A percentile compares a stretch with the other conserved stretches of the same genome.
These are phyloP conservation scores for Synanthedon andrenaeformis DNA, from an alignment of 2,888 invertebrate genomes.

Conservation along the genomic window DNA sequence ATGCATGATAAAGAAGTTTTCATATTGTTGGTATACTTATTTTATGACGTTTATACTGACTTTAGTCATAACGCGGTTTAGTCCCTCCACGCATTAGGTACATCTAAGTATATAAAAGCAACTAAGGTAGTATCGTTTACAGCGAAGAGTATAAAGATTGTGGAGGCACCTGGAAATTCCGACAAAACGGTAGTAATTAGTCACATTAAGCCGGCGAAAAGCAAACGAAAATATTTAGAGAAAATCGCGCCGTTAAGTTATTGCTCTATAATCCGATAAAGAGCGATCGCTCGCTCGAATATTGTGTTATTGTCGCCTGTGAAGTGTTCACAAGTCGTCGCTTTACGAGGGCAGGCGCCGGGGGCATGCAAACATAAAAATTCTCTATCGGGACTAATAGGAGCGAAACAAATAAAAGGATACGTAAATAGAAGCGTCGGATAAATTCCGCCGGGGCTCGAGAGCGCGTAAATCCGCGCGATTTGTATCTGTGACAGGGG, in stretches of 20 bases:
- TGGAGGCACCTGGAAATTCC: slow-evolving; percentile 49
- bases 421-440: slow-evolving; percentile 67
- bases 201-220: slow-evolving; percentile 41
- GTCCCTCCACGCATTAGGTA: no score
- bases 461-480: slow-evolving; percentile 70
- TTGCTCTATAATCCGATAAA: slow-evolving; percentile 63
- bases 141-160: slow-evolving; percentile 32
- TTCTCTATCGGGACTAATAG: slow-evolving; percentile 70
- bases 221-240: slow-evolving; percentile 55
- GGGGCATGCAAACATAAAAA: slow-evolving; percentile 67
- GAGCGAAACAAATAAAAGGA: slow-evolving; percentile 69
- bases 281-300: slow-evolving; percentile 49
- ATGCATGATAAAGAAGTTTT: no score
- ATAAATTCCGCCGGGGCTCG: slow-evolving; percentile 68
- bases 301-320: slow-evolving; percentile 60
- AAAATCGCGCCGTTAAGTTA: slow-evolving; percentile 33
- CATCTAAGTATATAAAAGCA: no score
- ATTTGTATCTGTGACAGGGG: slow-evolving; percentile 70
- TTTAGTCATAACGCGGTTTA: no score
- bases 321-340: slow-evolving; percentile 63
- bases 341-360: slow-evolving; percentile 63
- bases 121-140: no score
- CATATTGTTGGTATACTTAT: no score
- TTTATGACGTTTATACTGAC: no score
- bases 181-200: slow-evolving; percentile 48